Base-by-base conservation (phyloP, 2,888 invertebrate species). In the Pterostichus madidus region DNA sequence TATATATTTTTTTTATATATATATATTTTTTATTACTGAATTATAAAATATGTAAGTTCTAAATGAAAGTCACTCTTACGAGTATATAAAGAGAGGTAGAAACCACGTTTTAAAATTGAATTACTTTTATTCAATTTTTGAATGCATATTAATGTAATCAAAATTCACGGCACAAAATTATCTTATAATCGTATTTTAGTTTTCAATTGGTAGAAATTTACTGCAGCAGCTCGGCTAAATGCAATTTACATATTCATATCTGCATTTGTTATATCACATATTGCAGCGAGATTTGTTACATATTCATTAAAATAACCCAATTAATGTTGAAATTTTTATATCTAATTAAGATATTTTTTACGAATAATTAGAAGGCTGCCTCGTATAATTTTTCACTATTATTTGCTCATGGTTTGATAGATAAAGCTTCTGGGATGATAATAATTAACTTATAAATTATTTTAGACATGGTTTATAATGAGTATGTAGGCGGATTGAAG, bases 361-460 rank as follows among this genome's bases (percentile, higher is more conserved):
- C 7, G 13, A 13, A 64, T 64, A 64, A 32, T 11, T 24, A 39
- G 44, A 8, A n/a, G 15, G 5, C 8, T 11, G 44, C n/a, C 13
- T n/a, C n/a, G 71, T 44, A 39, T 71, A 39, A 44, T 71, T 71
- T 64, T 71, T 39, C 17, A 10, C n/a, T 15, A 17, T 44, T 39
- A 71, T 39, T 71, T 71, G 71, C 39, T 4, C 7, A 13, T 15
- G 15, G 39, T 1, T n/a, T 35, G 71, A 71, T 39, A 71, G 71
- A 13, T 10, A 71, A 0, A 11, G 24, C 32, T 52, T 53, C 52
- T 52, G 52, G 49, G 32, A 76, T 32, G 24, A 76, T 76, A 11
- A 76, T 76, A 76, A 76, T 76, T 76, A 76, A 52, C 76, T 49
- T 76, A 15, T 76, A 76, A 75, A 76, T 76, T 32, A 31, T 76